Conservation (phyloP, 2,113 vertebrate species). For the Papio anubis region DNA sequence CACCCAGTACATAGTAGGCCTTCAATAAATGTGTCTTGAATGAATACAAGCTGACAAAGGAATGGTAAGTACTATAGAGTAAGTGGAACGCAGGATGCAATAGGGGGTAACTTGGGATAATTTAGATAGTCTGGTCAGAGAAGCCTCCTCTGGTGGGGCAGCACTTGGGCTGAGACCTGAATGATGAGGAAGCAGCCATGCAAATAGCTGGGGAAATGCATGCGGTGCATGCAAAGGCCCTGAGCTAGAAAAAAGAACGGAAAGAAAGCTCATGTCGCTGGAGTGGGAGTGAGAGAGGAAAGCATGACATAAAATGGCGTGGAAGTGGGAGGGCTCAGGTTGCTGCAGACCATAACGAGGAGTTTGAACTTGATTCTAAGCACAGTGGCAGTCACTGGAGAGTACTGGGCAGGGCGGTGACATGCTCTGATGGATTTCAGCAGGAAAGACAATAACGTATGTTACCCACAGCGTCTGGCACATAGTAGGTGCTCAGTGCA, state of each 20-base stretch:
- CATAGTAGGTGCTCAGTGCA: neutral
- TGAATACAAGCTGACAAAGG: neutral
- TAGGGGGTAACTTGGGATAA: neutral
- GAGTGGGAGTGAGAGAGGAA: neutral
- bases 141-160: neutral
- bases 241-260: neutral
- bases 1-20: neutral
- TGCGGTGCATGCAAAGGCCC: neutral
- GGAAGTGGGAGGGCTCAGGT: neutral
- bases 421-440: neutral
- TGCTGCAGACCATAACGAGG: neutral
- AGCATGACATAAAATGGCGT: neutral
- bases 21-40: neutral
- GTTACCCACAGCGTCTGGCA: neutral
- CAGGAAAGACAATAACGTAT: neutral
- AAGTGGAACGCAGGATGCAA: neutral
- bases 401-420: neutral
- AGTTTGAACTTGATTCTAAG: neutral
- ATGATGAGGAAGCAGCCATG: neutral
- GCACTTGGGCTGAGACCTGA: neutral
- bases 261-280: neutral
- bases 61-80: neutral
- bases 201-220: accelerated
- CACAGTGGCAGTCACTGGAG: neutral
- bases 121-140: too few species aligned